These are phyloP conservation scores for Sarcophaga peregrina DNA, from an alignment of 1,140 invertebrate species.

Conservation along the genomic window DNA sequence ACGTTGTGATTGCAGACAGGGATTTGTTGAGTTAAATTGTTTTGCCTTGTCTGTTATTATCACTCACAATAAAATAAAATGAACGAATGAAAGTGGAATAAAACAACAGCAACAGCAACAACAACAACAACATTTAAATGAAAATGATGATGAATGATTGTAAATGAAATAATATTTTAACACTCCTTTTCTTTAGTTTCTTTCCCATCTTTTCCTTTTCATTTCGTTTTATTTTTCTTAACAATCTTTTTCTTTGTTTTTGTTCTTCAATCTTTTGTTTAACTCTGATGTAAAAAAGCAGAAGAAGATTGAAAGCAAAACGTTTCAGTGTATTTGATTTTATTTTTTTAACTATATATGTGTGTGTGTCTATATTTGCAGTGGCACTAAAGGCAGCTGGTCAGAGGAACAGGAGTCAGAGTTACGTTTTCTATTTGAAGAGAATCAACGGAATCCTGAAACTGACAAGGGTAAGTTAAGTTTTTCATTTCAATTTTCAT, in stretches of 20 bases:
- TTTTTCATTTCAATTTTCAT: constrained; percentile 46
- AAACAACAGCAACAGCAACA: neutral
- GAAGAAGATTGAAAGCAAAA: neutral
- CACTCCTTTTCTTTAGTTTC: neutral
- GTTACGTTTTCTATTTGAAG: constrained; percentile 82
- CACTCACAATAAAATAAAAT: neutral
- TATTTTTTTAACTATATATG: constrained; percentile 19
- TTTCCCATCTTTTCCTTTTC: neutral
- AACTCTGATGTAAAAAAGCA: neutral
- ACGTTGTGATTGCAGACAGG: neutral
- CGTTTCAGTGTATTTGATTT: constrained; percentile 29
- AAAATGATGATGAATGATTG: constrained; percentile 38
- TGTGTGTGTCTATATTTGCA: constrained; percentile 43
- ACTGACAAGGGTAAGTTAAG: constrained; percentile 70
- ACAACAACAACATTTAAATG: constrained; percentile 16
- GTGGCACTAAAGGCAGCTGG: constrained; percentile 72
- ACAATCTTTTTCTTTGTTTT: neutral
- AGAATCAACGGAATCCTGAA: constrained; percentile 78
- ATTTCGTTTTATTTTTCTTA: neutral
- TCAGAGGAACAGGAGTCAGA: constrained; percentile 88
- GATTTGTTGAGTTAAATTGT: neutral
- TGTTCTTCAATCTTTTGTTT: neutral
- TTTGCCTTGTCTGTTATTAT: neutral
- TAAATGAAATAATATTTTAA: neutral
- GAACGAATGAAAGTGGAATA: too few relatives aligned